Percentiles rank a stretch among this genome's conserved stretches.
Evolutionary conservation across 2,797 vertebrate species (phyloP).

Genomic region (Schizopygopsis malacanthus): DNA sequence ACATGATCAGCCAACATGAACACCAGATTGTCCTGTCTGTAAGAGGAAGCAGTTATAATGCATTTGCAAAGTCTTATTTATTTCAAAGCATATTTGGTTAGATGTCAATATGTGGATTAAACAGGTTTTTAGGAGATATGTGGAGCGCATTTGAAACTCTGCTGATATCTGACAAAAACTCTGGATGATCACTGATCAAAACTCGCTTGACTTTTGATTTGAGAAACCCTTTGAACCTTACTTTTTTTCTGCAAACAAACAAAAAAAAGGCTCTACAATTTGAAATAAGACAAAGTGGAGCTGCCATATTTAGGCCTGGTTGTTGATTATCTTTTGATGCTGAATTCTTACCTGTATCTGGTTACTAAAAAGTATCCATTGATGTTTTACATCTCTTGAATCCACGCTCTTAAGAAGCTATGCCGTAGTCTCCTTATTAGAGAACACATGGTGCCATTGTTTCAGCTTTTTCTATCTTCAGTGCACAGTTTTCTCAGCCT

Average conservation of each 20-base stretch:
- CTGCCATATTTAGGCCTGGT: neutral
- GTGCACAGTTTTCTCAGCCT: neutral
- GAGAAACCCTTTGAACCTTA: no score
- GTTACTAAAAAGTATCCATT: neutral
- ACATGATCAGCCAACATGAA: neutral
- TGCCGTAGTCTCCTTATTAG: neutral
- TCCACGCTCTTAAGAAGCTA: neutral
- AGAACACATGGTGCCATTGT: neutral
- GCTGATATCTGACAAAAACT: no score
- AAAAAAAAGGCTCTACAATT: no score
- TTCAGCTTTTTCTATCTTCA: neutral
- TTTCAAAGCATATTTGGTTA: neutral
- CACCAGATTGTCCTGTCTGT: neutral
- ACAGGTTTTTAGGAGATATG: no score
- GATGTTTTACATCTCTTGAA: neutral
- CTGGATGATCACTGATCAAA: no score
- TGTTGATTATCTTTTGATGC: neutral
- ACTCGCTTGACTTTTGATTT: no score
- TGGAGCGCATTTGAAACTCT: no score
- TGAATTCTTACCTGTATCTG: neutral
- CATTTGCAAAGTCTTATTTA: neutral
- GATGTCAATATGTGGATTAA: no score
- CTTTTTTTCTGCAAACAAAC: no score
- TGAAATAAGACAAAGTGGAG: no score
- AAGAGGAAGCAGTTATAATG: neutral